Evolutionary conservation across 2,113 vertebrate genomes (phyloP).

Genomic region (Cynoglossus semilaevis): DNA sequence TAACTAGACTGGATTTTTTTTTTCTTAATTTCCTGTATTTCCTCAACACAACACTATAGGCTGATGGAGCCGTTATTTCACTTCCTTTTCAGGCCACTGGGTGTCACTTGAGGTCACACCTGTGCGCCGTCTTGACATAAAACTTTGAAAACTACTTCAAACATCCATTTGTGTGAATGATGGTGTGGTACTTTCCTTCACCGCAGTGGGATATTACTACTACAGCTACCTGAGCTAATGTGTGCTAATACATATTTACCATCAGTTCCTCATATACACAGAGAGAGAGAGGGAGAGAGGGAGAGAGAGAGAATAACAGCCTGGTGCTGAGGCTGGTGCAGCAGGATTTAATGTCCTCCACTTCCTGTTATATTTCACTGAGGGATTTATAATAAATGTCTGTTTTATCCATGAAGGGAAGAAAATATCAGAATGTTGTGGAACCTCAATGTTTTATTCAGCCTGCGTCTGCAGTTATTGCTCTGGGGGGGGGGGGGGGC

Average conservation of each 20-base stretch:
- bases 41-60: no score
- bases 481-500: not conserved
- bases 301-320: not conserved
- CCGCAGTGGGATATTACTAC: not conserved
- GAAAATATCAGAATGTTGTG: slow-evolving; percentile 5
- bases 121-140: not conserved
- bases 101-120: not conserved
- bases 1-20: no score
- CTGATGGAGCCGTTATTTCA: no score
- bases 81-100: no score
- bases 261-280: not conserved
- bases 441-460: slow-evolving; percentile 30
- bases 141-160: not conserved
- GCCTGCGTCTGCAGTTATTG: slow-evolving; percentile 7
- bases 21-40: no score
- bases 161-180: not conserved
- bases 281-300: not conserved
- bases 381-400: slow-evolving; percentile 31
- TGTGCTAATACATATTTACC: slow-evolving; percentile 25
- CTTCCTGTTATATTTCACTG: slow-evolving; percentile 38
- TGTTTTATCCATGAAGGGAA: slow-evolving; percentile 9
- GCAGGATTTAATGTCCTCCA: slow-evolving; percentile 43
- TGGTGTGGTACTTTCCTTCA: no score
- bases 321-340: not conserved
- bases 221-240: slow-evolving; percentile 10